Evolutionary conservation across 2,888 invertebrate species (phyloP), one percentile per base, ranked within the genome.

Genomic region (Anoncus sp.): DNA sequence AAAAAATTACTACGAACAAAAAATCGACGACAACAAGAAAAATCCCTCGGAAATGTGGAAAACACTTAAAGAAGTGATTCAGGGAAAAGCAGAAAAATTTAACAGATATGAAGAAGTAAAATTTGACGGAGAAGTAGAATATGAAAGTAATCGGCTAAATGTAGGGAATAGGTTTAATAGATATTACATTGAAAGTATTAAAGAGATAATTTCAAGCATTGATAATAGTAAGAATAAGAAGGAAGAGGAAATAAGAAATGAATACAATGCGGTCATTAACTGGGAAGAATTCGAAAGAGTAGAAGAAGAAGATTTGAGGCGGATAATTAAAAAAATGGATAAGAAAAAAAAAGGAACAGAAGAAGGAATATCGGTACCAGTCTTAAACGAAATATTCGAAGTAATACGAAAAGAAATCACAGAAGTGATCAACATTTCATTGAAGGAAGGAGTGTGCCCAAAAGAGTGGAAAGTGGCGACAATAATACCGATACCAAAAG

Each of bases 131-230:
- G 49, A 51, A 49, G 35, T 24, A 62, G 22, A 18, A 43, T 18
- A 47, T 43, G 14, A 1, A 40, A 27, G 22, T 14, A n/a, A 14
- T 20, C 40, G 22, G 6, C 12, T 20, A 10, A 40, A 47, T 20
- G 16, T 76, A 66, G 22, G 85, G 74, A 62, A 79, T 76, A 9
- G 84, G 80, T 53, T 77, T 76, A 74, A 74, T 38, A 27, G 12
- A 16, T 73, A 38, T 45, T 53, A 49, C 18, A 60, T 70, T 1
- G n/a, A 43, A 7, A 71, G 43, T 31, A 10, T 60, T 24, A 22
- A 71, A 14, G 14, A 43, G 12, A 55, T 53, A 35, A 22, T 59
- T 2, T 4, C 12, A n/a, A 40, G 38, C 22, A 59, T 59, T 31
- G 24, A 51, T 20, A 18, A 49, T 9, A 7, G 18, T 18, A 47